These are phyloP conservation scores for Maccullochella peelii DNA, from an alignment of 2,113 vertebrate genomes.

Conservation along the genomic window DNA sequence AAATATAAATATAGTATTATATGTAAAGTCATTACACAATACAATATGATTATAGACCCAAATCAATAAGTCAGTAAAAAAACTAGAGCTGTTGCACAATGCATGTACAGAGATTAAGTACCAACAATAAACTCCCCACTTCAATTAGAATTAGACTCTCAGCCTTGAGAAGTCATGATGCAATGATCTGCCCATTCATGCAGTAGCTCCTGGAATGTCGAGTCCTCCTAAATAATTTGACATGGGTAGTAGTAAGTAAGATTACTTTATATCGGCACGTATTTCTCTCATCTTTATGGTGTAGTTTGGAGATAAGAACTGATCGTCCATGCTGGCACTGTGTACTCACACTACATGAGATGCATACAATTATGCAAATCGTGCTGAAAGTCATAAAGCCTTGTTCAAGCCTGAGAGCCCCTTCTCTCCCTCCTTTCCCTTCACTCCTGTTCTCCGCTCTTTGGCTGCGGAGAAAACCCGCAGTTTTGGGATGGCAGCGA, in stretches of 20 bases:
- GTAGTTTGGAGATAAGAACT: conserved; percentile 81
- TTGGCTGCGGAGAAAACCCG: conserved; percentile 59
- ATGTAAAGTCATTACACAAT: conserved; percentile 3
- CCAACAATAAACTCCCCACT: conserved; percentile 30
- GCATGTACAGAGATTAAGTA: conserved; percentile 21
- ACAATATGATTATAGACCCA: neutral
- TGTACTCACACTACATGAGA: conserved; percentile 79
- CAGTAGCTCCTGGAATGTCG: conserved; percentile 55
- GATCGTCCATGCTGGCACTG: conserved; percentile 81
- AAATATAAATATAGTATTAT: no score
- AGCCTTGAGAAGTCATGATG: conserved; percentile 42
- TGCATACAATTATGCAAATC: conserved; percentile 87
- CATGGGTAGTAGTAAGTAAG: conserved; percentile 73
- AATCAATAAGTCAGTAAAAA: conserved; percentile 17
- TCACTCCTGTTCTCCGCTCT: conserved; percentile 33
- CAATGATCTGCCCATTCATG: conserved; percentile 51
- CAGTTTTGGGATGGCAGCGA: conserved; percentile 48
- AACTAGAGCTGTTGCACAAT: neutral
- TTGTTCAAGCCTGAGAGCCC: conserved; percentile 65
- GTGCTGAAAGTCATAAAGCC: conserved; percentile 80
- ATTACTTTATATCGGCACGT: conserved; percentile 75
- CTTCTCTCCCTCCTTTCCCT: neutral
- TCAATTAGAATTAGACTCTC: conserved; percentile 46
- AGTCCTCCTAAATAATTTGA: conserved; percentile 79
- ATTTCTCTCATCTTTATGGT: conserved; percentile 80